These are phyloP conservation scores for Disparrhopalites patrizii DNA, from an alignment of 2,888 invertebrate species.

Conservation along the genomic window DNA sequence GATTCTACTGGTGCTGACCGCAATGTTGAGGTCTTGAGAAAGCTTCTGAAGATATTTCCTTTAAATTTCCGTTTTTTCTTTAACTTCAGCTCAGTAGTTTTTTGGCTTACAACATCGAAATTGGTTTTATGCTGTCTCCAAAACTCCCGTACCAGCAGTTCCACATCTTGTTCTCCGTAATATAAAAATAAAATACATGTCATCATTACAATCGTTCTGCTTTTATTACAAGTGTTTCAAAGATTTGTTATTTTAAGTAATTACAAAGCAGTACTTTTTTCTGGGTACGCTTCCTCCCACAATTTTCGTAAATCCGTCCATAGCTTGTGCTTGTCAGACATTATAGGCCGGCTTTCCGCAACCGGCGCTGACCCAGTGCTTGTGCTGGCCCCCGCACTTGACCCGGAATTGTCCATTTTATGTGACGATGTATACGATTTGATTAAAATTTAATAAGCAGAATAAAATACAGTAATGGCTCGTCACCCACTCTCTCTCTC, in stretches of 20 bases:
- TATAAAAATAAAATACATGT: background rate
- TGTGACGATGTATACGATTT: too few species aligned
- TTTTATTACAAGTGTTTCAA: background rate
- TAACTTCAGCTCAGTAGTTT: background rate
- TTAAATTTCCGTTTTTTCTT: background rate
- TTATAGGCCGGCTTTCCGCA: background rate
- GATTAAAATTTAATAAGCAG: too few species aligned
- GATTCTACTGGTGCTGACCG: too few species aligned
- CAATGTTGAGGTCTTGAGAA: too few species aligned
- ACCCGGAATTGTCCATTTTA: too few species aligned
- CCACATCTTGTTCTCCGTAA: background rate
- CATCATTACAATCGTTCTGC: too few species aligned
- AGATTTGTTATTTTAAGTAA: too few species aligned
- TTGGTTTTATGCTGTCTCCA: background rate
- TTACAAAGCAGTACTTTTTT: too few species aligned
- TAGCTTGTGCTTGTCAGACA: background rate
- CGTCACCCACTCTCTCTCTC: too few species aligned
- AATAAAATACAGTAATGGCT: too few species aligned
- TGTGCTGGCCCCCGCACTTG: background rate
- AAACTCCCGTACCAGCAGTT: background rate
- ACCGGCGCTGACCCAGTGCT: background rate
- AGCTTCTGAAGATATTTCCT: too few species aligned
- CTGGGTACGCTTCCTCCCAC: background rate
- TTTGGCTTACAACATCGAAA: background rate
- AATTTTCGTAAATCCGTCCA: background rate